Conservation (phyloP, 2,113 vertebrate genomes). For the Actinemys pallida region DNA sequence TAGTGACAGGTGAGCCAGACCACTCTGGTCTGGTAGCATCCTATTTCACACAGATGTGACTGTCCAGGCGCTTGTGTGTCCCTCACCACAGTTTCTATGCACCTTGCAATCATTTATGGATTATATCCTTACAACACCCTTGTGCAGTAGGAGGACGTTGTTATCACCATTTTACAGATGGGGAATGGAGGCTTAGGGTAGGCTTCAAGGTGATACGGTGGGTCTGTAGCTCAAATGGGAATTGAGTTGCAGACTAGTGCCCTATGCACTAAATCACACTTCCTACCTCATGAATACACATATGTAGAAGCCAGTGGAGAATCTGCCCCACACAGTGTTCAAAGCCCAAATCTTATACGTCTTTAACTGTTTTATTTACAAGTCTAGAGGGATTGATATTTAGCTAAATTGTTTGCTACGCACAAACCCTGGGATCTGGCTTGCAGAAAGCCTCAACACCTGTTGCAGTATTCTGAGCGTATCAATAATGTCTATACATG, state of each 20-base stretch:
- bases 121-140: not conserved
- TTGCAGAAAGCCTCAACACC: not conserved
- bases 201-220: fast-evolving
- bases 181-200: not conserved
- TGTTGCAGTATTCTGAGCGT: not conserved
- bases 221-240: not conserved
- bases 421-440: not conserved
- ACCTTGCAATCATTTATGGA: not conserved
- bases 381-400: not conserved
- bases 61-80: too few relatives aligned
- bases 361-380: not conserved
- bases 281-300: not conserved
- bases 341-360: not conserved
- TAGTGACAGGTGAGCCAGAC: too few relatives aligned
- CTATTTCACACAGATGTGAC: too few relatives aligned
- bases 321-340: not conserved
- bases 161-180: not conserved
- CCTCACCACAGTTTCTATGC: too few relatives aligned
- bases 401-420: not conserved
- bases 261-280: not conserved
- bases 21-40: too few relatives aligned
- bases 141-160: not conserved
- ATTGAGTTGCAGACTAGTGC: not conserved
- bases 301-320: not conserved
- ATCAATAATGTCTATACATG: not conserved